phyloP scores from a whole-genome alignment of 2,113 vertebrate species.

The Empidonax traillii region DNA sequence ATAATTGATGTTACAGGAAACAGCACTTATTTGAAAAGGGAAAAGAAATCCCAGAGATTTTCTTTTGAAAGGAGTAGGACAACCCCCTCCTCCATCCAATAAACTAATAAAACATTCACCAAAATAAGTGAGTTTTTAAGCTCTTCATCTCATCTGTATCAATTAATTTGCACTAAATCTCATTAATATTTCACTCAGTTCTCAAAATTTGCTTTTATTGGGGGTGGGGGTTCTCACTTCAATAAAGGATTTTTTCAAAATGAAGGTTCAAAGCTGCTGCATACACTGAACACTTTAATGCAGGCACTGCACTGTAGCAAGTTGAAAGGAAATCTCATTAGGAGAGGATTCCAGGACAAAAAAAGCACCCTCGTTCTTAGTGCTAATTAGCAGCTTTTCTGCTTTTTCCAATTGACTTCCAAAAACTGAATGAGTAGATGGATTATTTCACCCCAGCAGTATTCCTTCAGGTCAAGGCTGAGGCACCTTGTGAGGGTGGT shows the following conservation, averaged over 20 bases:
- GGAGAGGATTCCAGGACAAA: neutral
- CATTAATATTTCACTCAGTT: neutral
- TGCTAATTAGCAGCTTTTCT: conserved; percentile 45
- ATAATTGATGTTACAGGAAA: neutral
- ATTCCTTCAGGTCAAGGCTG: neutral
- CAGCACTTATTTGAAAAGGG: neutral
- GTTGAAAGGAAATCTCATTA: conserved; percentile 52
- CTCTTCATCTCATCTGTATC: neutral
- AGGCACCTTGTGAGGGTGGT: neutral
- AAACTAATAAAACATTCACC: neutral
- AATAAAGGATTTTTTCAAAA: neutral
- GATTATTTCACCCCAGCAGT: neutral
- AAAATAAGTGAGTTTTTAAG: neutral
- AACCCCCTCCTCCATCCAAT: neutral
- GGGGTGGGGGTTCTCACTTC: neutral
- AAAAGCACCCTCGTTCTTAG: neutral
- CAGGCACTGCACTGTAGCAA: neutral
- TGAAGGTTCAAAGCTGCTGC: conserved; percentile 2
- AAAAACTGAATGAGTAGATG: neutral
- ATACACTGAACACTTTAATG: neutral
- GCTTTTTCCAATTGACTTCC: conserved; percentile 1
- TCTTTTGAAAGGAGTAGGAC: neutral
- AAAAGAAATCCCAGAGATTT: neutral
- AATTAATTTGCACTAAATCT: neutral
- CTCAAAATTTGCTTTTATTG: neutral